Conservation (phyloP, 2,888 invertebrate genomes). For the Raillietiella orientalis region DNA sequence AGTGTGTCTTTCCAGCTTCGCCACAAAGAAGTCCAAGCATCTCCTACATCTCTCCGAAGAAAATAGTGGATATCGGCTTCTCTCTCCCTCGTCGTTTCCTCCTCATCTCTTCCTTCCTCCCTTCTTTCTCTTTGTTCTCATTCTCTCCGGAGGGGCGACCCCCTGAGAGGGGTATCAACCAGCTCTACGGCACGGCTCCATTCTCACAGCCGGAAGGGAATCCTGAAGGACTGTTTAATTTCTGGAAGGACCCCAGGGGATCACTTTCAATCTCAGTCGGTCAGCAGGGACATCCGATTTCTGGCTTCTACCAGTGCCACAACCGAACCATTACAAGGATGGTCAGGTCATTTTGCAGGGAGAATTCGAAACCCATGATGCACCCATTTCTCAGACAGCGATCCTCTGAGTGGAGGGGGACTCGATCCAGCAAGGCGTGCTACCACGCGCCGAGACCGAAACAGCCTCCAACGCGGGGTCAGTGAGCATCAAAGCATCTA, state of each 20-base stretch:
- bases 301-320: conserved; percentile 16
- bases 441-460: too few species aligned
- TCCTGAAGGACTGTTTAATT: conserved; percentile 49
- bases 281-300: not conserved
- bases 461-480: too few species aligned
- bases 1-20: not conserved
- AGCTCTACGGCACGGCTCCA: conserved; percentile 43
- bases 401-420: too few species aligned
- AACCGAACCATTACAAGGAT: too few species aligned
- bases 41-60: conserved; percentile 57
- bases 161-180: conserved; percentile 24
- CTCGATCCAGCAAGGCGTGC: too few species aligned
- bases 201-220: conserved; percentile 55
- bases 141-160: conserved; percentile 25
- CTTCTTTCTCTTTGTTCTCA: conserved; percentile 62
- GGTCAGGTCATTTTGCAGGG: too few species aligned
- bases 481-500: too few species aligned
- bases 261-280: conserved; percentile 7
- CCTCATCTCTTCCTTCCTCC: conserved; percentile 60
- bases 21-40: not conserved
- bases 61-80: conserved; percentile 66
- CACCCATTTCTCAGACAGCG: too few species aligned
- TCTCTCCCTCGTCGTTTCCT: conserved; percentile 57
- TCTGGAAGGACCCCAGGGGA: conserved; percentile 33
- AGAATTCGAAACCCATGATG: too few species aligned